These are phyloP conservation scores for Rhadinocentrus ornatus DNA, from an alignment of 2,797 vertebrate species.

Conservation along the genomic window DNA sequence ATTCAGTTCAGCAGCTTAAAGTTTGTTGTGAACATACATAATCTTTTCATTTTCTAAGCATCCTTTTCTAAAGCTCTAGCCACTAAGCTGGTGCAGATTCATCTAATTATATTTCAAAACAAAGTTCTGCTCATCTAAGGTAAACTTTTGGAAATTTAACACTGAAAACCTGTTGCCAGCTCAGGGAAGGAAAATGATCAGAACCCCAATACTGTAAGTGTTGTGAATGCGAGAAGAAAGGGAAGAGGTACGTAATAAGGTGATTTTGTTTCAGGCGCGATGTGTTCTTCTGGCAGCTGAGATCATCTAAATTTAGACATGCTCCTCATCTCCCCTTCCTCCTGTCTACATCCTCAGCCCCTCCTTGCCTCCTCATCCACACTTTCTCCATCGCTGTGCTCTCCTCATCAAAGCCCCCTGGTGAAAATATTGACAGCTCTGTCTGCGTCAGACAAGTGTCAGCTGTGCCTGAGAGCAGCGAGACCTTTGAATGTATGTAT, in stretches of 20 bases:
- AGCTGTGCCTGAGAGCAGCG: constrained; percentile 58
- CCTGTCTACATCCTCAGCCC: constrained; percentile 53
- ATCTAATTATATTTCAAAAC: not conserved
- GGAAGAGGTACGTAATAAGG: constrained; percentile 38
- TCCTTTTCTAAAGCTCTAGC: not conserved
- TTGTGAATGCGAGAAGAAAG: constrained; percentile 14
- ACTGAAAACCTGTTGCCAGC: constrained; percentile 20
- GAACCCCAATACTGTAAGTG: constrained; percentile 1
- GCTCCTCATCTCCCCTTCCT: constrained; percentile 58
- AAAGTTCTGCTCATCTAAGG: constrained; percentile 3
- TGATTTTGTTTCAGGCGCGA: constrained; percentile 60
- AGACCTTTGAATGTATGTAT: constrained; percentile 28
- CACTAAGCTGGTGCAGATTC: not conserved
- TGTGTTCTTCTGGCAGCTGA: constrained; percentile 67
- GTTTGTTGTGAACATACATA: not conserved
- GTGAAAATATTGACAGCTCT: constrained; percentile 68
- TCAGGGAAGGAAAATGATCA: not conserved
- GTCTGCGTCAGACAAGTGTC: constrained; percentile 65
- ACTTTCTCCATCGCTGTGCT: constrained; percentile 53
- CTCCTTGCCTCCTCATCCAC: constrained; percentile 48
- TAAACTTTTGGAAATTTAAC: not conserved
- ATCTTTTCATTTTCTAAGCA: not conserved
- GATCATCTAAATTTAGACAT: constrained; percentile 79
- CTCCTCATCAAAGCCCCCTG: constrained; percentile 59
- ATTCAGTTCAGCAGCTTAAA: not conserved